Conservation (phyloP, 1,140 invertebrate genomes). For the Berghia stephanieae region DNA sequence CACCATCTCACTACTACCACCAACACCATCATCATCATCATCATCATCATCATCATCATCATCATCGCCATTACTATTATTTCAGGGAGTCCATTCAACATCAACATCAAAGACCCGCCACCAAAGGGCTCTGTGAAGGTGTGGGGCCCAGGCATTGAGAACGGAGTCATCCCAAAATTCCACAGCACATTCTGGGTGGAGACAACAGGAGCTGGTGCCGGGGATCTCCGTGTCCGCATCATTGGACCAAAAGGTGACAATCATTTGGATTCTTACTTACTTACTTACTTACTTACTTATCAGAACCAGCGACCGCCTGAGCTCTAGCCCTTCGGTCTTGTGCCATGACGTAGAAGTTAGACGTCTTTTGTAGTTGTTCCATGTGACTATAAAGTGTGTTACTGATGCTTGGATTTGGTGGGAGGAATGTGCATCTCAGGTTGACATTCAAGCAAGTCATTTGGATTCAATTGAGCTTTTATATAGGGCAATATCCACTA, state of each 20-base stretch:
- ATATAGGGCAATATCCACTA: too few relatives aligned
- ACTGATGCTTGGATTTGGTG: too few relatives aligned
- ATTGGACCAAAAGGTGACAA: conserved; percentile 92
- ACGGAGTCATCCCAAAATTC: conserved; percentile 90
- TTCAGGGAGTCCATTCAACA: conserved; percentile 86
- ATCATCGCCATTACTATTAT: not conserved
- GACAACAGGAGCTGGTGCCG: conserved; percentile 92
- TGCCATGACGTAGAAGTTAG: too few relatives aligned
- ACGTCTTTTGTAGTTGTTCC: too few relatives aligned
- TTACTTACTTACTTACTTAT: too few relatives aligned
- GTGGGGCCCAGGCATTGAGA: conserved; percentile 93
- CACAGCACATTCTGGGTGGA: conserved; percentile 97
- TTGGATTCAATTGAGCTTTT: too few relatives aligned
- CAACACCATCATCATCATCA: not conserved
- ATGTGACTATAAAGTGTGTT: too few relatives aligned
- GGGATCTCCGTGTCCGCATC: conserved; percentile 83
- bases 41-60: conserved; percentile 23
- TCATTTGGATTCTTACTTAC: too few relatives aligned
- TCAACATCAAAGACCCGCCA: conserved; percentile 81
- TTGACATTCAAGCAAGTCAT: too few relatives aligned
- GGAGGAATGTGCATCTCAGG: too few relatives aligned
- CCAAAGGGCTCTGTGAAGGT: conserved; percentile 81
- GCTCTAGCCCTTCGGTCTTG: too few relatives aligned
- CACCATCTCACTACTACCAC: conserved; percentile 74
- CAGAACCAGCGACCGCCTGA: too few relatives aligned